These are phyloP conservation scores for Ylistrum balloti DNA, from an alignment of 1,140 invertebrate genomes.

Conservation along the genomic window DNA sequence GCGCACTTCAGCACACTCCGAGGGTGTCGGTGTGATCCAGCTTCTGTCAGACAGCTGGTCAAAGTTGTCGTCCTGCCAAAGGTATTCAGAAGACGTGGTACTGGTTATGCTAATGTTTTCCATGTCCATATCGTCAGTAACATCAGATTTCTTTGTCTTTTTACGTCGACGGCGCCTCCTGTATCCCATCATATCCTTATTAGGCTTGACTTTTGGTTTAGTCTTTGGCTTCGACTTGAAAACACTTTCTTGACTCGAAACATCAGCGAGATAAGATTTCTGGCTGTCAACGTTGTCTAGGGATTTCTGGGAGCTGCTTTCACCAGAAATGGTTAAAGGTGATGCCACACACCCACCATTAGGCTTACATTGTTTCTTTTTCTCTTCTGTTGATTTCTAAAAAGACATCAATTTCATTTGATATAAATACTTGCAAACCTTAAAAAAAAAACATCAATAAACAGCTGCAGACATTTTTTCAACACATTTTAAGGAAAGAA, in stretches of 20 bases:
- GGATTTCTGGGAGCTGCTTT: background rate
- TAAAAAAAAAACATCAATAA: too few species aligned
- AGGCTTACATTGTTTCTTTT: background rate
- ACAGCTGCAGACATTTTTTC: too few species aligned
- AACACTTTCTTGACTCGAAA: background rate
- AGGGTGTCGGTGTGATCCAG: background rate
- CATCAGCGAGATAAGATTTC: background rate
- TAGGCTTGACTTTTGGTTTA: conserved; percentile 36
- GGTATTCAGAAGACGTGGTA: conserved; percentile 44
- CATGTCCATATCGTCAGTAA: background rate
- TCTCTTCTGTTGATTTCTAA: conserved; percentile 1
- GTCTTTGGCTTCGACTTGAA: background rate
- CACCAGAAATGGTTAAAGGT: background rate
- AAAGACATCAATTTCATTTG: too few species aligned
- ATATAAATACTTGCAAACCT: too few species aligned
- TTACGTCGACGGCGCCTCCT: conserved; percentile 22
- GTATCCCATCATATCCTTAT: conserved; percentile 52
- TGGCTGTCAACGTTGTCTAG: background rate
- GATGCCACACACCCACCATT: background rate
- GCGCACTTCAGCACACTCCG: background rate
- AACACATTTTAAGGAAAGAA: too few species aligned
- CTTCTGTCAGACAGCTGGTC: background rate
- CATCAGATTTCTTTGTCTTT: conserved; percentile 43
- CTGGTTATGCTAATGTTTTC: conserved; percentile 32
- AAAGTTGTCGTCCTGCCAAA: conserved; percentile 15